A percentile compares a stretch with the other conserved stretches of the same genome.
Conservation (phyloP, 1,140 invertebrate species). For the Proctacanthus coquilletti region DNA sequence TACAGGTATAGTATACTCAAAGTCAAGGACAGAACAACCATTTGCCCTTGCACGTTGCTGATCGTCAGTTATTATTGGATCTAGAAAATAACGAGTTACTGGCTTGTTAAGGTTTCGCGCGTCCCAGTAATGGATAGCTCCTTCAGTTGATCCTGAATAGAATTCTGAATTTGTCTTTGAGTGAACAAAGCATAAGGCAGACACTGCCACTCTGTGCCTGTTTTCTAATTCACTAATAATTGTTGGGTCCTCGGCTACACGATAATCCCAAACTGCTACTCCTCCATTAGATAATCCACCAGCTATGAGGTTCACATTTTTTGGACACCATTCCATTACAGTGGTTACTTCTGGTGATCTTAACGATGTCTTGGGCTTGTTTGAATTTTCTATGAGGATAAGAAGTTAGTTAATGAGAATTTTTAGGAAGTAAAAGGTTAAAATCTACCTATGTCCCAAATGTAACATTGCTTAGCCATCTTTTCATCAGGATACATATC, state of each 20-base stretch:
- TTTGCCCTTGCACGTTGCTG: conserved; percentile 46
- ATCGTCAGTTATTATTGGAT: conserved; percentile 44
- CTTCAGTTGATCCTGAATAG: conserved; percentile 73
- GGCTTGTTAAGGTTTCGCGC: conserved; percentile 56
- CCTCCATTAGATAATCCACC: conserved; percentile 71
- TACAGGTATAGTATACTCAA: conserved; percentile 71
- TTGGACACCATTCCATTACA: conserved; percentile 68
- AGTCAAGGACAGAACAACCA: conserved; percentile 64
- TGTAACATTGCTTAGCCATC: no score
- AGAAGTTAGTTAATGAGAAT: not conserved
- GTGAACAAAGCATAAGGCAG: conserved; percentile 55
- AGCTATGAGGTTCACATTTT: conserved; percentile 61
- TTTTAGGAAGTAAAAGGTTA: no score
- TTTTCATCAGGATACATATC: no score
- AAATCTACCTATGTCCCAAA: conserved; percentile 68
- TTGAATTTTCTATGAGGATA: conserved; percentile 49
- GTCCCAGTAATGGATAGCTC: conserved; percentile 74
- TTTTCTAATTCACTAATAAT: conserved; percentile 37
- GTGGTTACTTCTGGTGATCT: conserved; percentile 49
- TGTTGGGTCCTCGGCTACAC: conserved; percentile 41
- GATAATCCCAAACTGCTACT: conserved; percentile 57
- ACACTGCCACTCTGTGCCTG: conserved; percentile 54
- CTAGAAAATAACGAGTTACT: conserved; percentile 55
- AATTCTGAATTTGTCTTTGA: conserved; percentile 69
- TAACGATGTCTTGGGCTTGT: conserved; percentile 53